Evolutionary conservation across 2,113 vertebrate species (phyloP), one percentile per base, ranked within the genome.

Genomic region (Hipposideros armiger): DNA sequence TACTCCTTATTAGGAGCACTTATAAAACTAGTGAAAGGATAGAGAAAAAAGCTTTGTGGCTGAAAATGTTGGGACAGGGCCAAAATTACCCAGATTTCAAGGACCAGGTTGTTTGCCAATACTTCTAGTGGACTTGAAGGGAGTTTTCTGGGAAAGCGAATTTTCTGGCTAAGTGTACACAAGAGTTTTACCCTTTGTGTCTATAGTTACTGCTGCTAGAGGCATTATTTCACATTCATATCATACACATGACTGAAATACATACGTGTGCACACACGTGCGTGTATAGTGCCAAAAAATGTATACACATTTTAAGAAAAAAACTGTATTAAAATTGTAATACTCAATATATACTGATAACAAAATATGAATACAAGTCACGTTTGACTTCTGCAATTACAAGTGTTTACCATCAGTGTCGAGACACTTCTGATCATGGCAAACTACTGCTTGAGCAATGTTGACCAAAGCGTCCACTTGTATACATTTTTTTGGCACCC

Each of bases 51-150:
- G 22, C 15, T 72, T 40, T 69, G 72, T 82, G 54, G 67, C 9
- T 83, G 36, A 94, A 92, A 69, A 77, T 73, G 5, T 42, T 67
- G 50, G 40, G 6, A 70, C n/a, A 92, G 36, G 67, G 45, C 28
- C 76, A 90, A 93, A 92, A 47, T 15, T 52, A 58, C 4, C 10
- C 60, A 40, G 50, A 92, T 92, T 96, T 94, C 87, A 88, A 95
- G 77, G 42, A 80, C 28, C 45, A 84, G 81, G 15, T 70, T 77
- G 50, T 73, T 83, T 80, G 77, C 7, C 52, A 90, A 96, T 82
- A 16, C 14, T 36, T 78, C 36, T 72, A 70, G 76, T 32, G 54
- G 40, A 78, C 42, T 77, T 82, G 15, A 96, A 93, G 50, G 32
- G 42, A 93, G 40, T 62, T 87, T 94, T 72, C 52, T 80, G 30